phyloP scores from a whole-genome alignment of 2,797 vertebrate species.

The Anguilla obscura region DNA sequence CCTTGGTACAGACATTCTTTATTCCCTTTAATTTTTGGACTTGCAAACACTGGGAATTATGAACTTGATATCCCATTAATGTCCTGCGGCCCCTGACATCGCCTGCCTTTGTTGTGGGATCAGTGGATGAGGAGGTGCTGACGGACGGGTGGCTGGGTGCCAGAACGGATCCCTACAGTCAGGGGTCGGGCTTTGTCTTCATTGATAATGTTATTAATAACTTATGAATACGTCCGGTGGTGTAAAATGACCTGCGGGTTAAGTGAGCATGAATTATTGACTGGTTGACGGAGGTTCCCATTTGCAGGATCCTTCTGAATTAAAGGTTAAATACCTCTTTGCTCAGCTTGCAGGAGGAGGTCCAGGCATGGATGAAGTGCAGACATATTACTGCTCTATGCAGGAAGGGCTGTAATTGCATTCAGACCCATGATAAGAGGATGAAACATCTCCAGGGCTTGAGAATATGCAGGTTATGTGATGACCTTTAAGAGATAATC shows the following conservation, averaged over 20 bases:
- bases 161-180: background rate
- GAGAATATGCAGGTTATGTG: background rate
- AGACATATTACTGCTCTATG: background rate
- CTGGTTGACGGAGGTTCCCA: background rate
- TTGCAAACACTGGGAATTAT: background rate
- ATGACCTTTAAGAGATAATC: background rate
- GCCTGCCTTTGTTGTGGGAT: background rate
- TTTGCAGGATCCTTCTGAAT: background rate
- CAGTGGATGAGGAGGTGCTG: background rate
- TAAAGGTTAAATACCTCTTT: background rate
- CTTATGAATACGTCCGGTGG: background rate
- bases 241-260: background rate
- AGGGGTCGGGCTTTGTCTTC: background rate
- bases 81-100: background rate
- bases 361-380: background rate
- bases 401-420: background rate
- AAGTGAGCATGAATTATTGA: background rate
- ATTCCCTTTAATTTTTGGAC: background rate
- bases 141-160: background rate
- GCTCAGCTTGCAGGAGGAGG: background rate
- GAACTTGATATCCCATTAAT: background rate
- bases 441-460: background rate
- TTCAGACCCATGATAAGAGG: background rate
- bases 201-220: background rate
- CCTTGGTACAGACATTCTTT: background rate